These are phyloP conservation scores for Cottoperca gobio DNA, from an alignment of 2,797 vertebrate genomes.

Conservation along the genomic window DNA sequence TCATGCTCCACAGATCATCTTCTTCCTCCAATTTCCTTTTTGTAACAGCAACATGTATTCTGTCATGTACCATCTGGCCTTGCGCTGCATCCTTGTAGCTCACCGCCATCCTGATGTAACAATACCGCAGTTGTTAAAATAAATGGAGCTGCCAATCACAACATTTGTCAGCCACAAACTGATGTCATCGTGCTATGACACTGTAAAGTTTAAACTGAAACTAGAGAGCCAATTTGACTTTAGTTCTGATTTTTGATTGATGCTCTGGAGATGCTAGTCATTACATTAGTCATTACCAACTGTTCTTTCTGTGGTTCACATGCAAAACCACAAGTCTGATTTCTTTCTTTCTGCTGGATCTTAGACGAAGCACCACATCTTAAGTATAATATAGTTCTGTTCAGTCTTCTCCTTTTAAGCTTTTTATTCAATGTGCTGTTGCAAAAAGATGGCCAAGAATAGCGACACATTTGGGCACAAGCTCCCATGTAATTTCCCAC, in stretches of 20 bases:
- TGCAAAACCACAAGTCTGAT: constrained; percentile 4
- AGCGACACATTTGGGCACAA: constrained; percentile 71
- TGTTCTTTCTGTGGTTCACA: neutral
- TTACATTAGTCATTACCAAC: neutral
- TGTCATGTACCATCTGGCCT: constrained; percentile 58
- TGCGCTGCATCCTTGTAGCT: constrained; percentile 27
- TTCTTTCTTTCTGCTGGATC: neutral
- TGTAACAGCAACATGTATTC: constrained; percentile 42
- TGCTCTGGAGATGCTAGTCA: neutral
- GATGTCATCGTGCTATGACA: neutral
- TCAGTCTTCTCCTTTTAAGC: constrained; percentile 46
- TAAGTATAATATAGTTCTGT: constrained; percentile 26
- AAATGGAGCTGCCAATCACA: constrained; percentile 65
- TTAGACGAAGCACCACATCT: constrained; percentile 18
- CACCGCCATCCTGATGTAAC: constrained; percentile 27
- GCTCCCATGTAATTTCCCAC: constrained; percentile 78
- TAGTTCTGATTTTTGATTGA: neutral
- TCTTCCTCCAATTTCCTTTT: constrained; percentile 20
- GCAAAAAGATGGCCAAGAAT: constrained; percentile 71
- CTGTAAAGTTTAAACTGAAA: neutral
- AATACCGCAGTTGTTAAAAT: constrained; percentile 47
- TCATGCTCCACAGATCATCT: constrained; percentile 1
- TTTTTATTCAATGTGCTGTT: constrained; percentile 42
- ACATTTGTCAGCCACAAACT: constrained; percentile 14
- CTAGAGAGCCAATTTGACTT: neutral